These are phyloP conservation scores for Chaetogeoica ovagalla DNA, from an alignment of 2,888 invertebrate genomes.

Conservation along the genomic window DNA sequence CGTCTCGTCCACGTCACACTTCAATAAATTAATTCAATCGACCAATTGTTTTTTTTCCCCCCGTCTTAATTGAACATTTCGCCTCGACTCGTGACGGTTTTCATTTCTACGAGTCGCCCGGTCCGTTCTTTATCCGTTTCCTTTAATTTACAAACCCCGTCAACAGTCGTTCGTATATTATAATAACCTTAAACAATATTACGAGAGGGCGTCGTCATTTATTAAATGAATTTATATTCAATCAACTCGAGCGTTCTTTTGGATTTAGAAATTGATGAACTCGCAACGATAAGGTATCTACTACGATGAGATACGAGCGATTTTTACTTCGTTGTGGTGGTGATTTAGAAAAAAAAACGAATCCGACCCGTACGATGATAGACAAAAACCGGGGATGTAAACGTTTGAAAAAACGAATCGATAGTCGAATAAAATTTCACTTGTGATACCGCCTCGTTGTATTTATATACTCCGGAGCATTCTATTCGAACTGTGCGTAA, in stretches of 20 bases:
- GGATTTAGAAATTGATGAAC: constrained; percentile 1
- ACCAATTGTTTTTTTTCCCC: not conserved
- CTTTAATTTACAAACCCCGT: not conserved
- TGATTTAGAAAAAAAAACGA: not conserved
- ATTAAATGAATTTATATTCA: constrained; percentile 23
- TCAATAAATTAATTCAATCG: not conserved
- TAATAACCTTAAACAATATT: not conserved
- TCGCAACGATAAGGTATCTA: not conserved
- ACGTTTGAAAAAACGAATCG: no score
- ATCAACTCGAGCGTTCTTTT: not conserved
- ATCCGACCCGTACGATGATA: not conserved
- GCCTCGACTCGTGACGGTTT: not conserved
- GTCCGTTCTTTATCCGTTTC: not conserved
- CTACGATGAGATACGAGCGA: not conserved
- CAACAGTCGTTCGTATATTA: constrained; percentile 1
- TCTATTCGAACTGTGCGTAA: no score
- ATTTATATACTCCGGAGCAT: no score
- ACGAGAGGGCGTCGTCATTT: not conserved
- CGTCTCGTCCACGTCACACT: not conserved
- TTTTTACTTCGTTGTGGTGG: not conserved
- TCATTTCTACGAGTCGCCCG: not conserved
- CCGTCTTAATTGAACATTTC: constrained; percentile 17
- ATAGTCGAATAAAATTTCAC: no score
- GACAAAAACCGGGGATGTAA: no score
- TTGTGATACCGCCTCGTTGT: no score